Percentiles rank a stretch among this genome's conserved stretches.
phyloP scores from a whole-genome alignment of 2,888 invertebrate genomes.

The Hedya salicella region DNA sequence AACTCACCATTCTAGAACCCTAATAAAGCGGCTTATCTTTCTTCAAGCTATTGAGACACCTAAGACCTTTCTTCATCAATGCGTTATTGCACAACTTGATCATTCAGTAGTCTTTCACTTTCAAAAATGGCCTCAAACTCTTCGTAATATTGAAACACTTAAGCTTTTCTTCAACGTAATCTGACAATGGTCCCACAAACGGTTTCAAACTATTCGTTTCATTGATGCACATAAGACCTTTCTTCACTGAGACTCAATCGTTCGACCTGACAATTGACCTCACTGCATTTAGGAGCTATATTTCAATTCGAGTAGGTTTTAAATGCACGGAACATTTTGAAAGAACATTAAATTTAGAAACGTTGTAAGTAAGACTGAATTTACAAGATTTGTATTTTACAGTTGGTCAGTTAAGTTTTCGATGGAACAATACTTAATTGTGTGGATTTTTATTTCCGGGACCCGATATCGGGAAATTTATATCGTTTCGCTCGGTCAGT shows the following conservation, averaged over 20 bases:
- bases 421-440: no score
- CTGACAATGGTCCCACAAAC: no score
- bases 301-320: background rate
- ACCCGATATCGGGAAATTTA: conserved; percentile 1
- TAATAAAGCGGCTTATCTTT: background rate
- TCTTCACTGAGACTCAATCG: no score
- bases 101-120: background rate
- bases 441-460: background rate
- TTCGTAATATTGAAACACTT: no score
- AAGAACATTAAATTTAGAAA: background rate
- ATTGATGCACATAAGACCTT: no score
- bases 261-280: conserved; percentile 31
- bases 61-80: background rate
- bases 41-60: background rate
- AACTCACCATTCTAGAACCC: background rate
- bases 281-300: conserved; percentile 8
- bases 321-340: background rate
- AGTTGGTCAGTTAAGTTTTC: no score
- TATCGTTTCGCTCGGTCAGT: conserved; percentile 6
- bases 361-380: background rate
- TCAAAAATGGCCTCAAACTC: no score
- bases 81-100: background rate
- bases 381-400: background rate
- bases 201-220: no score
- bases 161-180: no score